A percentile compares a stretch with the other conserved stretches of the same genome.
These are phyloP conservation scores for Eptatretus atami DNA, from an alignment of 2,797 vertebrate species.

Conservation along the genomic window DNA sequence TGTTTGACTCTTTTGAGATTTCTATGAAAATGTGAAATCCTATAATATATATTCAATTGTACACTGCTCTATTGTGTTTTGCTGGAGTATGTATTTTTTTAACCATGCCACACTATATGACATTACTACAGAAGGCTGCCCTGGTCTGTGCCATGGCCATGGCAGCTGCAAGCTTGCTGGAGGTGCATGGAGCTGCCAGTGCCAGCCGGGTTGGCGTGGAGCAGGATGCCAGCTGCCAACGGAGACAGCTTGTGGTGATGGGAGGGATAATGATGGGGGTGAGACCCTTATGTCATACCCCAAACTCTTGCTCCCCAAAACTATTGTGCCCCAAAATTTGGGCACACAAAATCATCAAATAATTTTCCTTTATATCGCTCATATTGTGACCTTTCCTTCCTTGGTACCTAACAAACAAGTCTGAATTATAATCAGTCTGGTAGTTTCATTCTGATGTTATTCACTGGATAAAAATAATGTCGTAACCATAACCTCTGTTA, in stretches of 20 bases:
- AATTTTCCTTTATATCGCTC: too few species aligned
- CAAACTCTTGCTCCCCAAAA: too few species aligned
- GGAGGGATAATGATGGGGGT: constrained; percentile 87
- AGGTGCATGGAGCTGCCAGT: constrained; percentile 85
- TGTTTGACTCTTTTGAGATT: too few species aligned
- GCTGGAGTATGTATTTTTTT: constrained; percentile 6
- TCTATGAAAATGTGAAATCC: neutral
- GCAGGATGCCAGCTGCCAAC: constrained; percentile 70
- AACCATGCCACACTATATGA: constrained; percentile 8
- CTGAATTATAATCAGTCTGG: too few species aligned
- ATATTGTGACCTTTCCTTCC: too few species aligned
- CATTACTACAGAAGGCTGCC: constrained; percentile 43
- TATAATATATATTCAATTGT: constrained; percentile 7
- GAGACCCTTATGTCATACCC: constrained; percentile 7
- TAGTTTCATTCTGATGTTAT: too few species aligned
- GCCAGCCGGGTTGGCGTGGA: constrained; percentile 86
- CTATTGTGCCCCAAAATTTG: too few species aligned
- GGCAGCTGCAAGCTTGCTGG: constrained; percentile 83
- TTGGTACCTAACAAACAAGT: too few species aligned
- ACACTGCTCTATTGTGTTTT: constrained; percentile 8
- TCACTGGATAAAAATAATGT: too few species aligned
- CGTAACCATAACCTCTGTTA: too few species aligned
- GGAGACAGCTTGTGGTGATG: constrained; percentile 88
- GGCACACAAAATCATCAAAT: too few species aligned
- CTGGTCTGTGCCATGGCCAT: constrained; percentile 71